phyloP scores from a whole-genome alignment of 2,888 invertebrate species.

The Nomada ferruginata region DNA sequence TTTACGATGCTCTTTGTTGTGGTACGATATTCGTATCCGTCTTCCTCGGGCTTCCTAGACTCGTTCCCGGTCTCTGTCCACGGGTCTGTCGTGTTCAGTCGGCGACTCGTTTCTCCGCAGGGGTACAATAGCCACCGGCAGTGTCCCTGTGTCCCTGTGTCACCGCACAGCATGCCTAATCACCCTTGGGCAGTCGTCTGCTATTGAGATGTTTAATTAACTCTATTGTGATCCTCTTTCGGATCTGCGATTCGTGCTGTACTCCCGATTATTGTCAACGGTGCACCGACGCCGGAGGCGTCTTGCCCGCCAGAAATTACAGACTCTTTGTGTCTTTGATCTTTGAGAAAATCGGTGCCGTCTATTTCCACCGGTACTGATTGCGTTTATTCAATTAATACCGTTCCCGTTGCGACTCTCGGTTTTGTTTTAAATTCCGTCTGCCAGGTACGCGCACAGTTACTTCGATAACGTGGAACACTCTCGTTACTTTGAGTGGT shows the following conservation, averaged over 20 bases:
- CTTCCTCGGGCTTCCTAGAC: conserved; percentile 44
- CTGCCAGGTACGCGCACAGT: no score
- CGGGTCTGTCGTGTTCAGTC: conserved; percentile 9
- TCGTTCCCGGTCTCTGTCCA: conserved; percentile 26
- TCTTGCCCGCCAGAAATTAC: conserved; percentile 50
- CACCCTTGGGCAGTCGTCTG: conserved; percentile 80
- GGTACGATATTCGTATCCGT: conserved; percentile 9
- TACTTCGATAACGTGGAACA: not conserved
- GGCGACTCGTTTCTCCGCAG: conserved; percentile 48
- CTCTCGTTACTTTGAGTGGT: no score
- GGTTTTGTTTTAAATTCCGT: not conserved
- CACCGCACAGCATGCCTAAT: conserved; percentile 80
- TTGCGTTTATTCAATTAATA: conserved; percentile 53
- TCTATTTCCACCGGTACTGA: conserved; percentile 19
- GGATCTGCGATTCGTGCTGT: conserved; percentile 54
- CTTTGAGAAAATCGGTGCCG: conserved; percentile 9
- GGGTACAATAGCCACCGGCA: conserved; percentile 79
- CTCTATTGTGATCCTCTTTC: conserved; percentile 77
- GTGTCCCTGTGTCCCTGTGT: conserved; percentile 76
- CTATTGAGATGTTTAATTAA: conserved; percentile 83
- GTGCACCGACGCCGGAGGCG: conserved; percentile 53
- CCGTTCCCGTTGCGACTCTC: not conserved
- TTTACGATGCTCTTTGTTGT: no score
- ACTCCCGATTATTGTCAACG: conserved; percentile 64
- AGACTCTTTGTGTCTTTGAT: conserved; percentile 59